Base-by-base conservation (phyloP, 1,140 invertebrate genomes). In the Brachionus sp. region DNA sequence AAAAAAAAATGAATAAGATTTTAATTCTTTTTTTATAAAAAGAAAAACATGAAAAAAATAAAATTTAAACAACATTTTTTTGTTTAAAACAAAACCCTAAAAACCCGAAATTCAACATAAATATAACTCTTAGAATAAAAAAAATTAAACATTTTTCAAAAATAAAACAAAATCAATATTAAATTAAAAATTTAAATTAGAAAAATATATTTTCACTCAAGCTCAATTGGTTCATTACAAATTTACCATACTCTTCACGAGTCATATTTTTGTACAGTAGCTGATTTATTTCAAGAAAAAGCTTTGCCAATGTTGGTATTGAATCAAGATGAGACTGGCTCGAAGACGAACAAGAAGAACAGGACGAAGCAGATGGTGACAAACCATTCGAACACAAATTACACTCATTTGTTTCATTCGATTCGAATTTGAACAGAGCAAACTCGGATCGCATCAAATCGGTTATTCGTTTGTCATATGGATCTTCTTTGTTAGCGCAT, bases 371-470 rank as follows among this genome's bases (percentile, higher is more conserved):
- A 3, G 66, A 70, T 19, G 35, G 35, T 4, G 66, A 70, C 66
- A 39, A 23, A 10, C 66, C 50, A 57, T 57, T 37, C 10, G 66
- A 9, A 39, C 33, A 70, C 19, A 70, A 39, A 70, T 10, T 10
- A 23, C 19, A 57, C 50, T 57, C 50, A 57, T 1, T 19, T 57
- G 50, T 46, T 5, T 75, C 39, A 46, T 46, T 46, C 6, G 70
- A 46, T 44, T 75, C 70, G 9, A 75, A 75, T 75, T 75, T 75
- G 25, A 75, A 75, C 70, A 80, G 5, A 33, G 62, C 77, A 62
- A 80, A 62, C n/a, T 80, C 77, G 25, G 77, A 57, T 19, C 77
- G 13, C 77, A 80, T 80, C 19, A 80, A 44, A 80, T 80, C 77
- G 33, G 35, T 66, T 4, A 80, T 80, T 62, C 77, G 19, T 44